Base-by-base conservation (phyloP, 2,888 invertebrate genomes). In the Alsophila aescularia region DNA sequence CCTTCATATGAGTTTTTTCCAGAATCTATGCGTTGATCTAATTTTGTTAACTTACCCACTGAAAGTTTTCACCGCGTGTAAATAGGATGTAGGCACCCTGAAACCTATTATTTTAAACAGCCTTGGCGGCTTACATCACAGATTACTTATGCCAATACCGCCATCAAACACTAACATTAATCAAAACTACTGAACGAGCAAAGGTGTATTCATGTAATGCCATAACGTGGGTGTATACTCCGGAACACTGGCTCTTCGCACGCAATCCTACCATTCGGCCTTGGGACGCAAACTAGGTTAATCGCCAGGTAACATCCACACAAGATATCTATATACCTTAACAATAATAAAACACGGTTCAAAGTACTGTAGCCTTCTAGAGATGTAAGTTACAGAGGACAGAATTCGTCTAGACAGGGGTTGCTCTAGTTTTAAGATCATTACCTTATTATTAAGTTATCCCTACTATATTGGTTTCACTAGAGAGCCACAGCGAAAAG, bases 261-360 rank as follows among this genome's bases (percentile, higher is more conserved):
- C 76, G 75, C 77, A 68, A 74, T 64, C 54, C 51, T 45, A 52
- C 65, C 67, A 63, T 72, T 69, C 65, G 66, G 43, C 68, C 70
- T 69, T 69, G 66, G 60, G 34, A 45, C 48, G 24, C 41, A 49
- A 67, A 61, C 54, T 67, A 64, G 64, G 66, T 64, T 67, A 68
- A 70, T 60, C 55, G 61, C 53, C 44, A 60, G 55, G 55, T 49
- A 62, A 53, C 42, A 49, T 49, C 39, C 43, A 49, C 48, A 39
- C 32, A 54, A 18, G 37, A 45, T 29, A 29, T 40, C 27, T 50
- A 37, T 44, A 14, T 35, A 54, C 49, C 54, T 44, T 49, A 54
- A 29, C 18, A 15, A 29, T n/a, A 14, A 18, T 14, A 40, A 44
- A 36, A 49, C 34, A 49, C 34, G 32, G 49, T 40, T 14, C 34